Percentiles rank a stretch among this genome's conserved stretches.
phyloP scores from a whole-genome alignment of 2,888 invertebrate species.

The Fragum sueziense region DNA sequence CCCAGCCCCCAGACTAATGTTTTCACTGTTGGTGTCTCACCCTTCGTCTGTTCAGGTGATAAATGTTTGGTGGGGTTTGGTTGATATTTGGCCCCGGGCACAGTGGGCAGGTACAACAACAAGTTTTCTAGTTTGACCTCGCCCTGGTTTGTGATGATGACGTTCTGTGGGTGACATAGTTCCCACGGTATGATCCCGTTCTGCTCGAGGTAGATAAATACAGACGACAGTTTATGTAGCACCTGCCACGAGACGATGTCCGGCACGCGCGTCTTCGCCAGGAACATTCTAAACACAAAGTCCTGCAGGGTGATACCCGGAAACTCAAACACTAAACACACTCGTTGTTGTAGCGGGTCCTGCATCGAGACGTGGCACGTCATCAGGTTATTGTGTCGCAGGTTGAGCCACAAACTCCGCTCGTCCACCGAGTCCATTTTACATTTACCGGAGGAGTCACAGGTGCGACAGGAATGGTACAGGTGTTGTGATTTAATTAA shows the following conservation, averaged over 20 bases:
- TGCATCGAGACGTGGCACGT: slow-evolving; percentile 69
- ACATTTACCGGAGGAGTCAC: slow-evolving; percentile 61
- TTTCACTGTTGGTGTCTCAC: slow-evolving; percentile 48
- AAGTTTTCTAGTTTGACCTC: slow-evolving; percentile 73
- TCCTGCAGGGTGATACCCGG: slow-evolving; percentile 75
- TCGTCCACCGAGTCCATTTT: slow-evolving; percentile 61
- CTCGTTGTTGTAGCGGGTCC: slow-evolving; percentile 65
- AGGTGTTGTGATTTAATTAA: slow-evolving; percentile 69
- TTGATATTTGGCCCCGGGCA: slow-evolving; percentile 62
- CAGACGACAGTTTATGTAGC: slow-evolving; percentile 70
- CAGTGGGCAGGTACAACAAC: slow-evolving; percentile 70
- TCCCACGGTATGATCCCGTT: slow-evolving; percentile 66
- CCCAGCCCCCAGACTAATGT: slow-evolving; percentile 72
- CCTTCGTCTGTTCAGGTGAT: slow-evolving; percentile 66
- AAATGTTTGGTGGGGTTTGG: slow-evolving; percentile 61
- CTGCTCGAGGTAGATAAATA: slow-evolving; percentile 69
- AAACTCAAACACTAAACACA: slow-evolving; percentile 75
- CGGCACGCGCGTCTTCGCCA: slow-evolving; percentile 64
- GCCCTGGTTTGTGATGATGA: slow-evolving; percentile 67
- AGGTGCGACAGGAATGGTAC: slow-evolving; percentile 60
- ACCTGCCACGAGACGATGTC: slow-evolving; percentile 73
- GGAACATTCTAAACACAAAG: slow-evolving; percentile 68
- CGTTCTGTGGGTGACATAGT: slow-evolving; percentile 71
- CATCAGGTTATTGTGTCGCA: slow-evolving; percentile 73
- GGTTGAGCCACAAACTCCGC: slow-evolving; percentile 70